These are phyloP conservation scores for Leptopterna dolabrata DNA, from an alignment of 2,888 invertebrate species.

Conservation along the genomic window DNA sequence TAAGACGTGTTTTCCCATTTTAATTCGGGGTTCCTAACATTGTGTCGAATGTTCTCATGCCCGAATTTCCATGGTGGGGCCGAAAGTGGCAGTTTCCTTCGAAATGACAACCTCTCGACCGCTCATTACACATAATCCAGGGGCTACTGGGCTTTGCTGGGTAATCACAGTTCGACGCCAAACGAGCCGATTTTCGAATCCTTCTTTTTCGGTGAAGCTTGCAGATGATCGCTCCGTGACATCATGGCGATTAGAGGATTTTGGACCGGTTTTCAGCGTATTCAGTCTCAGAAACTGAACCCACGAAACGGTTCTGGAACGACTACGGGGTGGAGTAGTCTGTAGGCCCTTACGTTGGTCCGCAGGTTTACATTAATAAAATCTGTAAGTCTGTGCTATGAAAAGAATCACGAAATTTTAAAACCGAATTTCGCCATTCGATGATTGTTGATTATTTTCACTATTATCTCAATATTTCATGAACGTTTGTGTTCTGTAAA, in stretches of 20 bases:
- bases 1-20: neutral
- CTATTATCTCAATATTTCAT: too few species aligned
- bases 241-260: neutral
- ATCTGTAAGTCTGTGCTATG: too few species aligned
- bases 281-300: too few species aligned
- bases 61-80: neutral
- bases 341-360: too few species aligned
- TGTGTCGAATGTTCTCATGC: neutral
- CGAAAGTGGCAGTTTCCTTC: neutral
- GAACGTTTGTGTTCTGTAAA: too few species aligned
- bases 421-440: too few species aligned
- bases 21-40: neutral
- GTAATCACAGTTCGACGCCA: slow-evolving; percentile 2
- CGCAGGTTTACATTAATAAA: too few species aligned
- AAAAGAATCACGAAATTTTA: too few species aligned
- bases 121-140: neutral
- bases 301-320: too few species aligned
- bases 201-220: neutral
- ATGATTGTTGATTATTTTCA: too few species aligned
- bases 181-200: neutral
- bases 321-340: too few species aligned
- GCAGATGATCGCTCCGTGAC: neutral
- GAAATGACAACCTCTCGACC: neutral
- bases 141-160: neutral
- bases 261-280: neutral